phyloP scores from a whole-genome alignment of 2,888 invertebrate genomes.

The Spilarctia lutea region DNA sequence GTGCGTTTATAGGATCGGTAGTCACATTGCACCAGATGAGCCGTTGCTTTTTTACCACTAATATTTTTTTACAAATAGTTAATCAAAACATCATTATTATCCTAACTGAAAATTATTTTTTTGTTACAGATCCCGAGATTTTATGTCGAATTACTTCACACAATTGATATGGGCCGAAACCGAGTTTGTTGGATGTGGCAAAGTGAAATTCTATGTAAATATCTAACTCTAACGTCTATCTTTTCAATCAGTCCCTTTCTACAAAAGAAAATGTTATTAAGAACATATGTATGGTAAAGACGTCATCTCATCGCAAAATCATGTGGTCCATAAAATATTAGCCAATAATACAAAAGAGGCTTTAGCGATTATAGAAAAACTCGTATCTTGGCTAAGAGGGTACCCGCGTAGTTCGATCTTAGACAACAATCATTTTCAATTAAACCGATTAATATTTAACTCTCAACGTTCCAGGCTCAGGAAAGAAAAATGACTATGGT shows the following conservation, averaged over 20 bases:
- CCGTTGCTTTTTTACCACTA: too few relatives aligned
- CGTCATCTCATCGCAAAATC: too few relatives aligned
- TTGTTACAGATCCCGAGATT: constrained; percentile 63
- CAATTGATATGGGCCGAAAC: constrained; percentile 81
- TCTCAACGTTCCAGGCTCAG: constrained; percentile 53
- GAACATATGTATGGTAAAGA: too few relatives aligned
- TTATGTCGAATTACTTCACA: constrained; percentile 69
- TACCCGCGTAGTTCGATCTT: neutral
- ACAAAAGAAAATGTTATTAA: too few relatives aligned
- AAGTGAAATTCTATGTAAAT: constrained; percentile 75
- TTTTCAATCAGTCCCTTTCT: neutral
- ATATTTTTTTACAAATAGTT: neutral
- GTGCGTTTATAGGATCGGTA: neutral
- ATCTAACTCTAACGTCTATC: constrained; percentile 8
- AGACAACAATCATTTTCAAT: neutral
- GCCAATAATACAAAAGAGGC: too few relatives aligned
- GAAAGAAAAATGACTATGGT: constrained; percentile 60
- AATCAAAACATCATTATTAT: neutral
- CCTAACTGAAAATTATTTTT: neutral
- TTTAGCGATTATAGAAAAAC: too few relatives aligned
- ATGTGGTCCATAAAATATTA: too few relatives aligned
- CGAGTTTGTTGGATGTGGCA: constrained; percentile 75
- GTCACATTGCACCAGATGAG: too few relatives aligned
- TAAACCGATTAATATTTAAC: neutral
- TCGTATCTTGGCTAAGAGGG: too few relatives aligned